Percentiles rank a stretch among this genome's conserved stretches.
phyloP scores from a whole-genome alignment of 2,797 vertebrate genomes.

The Leptodactylus fallax region DNA sequence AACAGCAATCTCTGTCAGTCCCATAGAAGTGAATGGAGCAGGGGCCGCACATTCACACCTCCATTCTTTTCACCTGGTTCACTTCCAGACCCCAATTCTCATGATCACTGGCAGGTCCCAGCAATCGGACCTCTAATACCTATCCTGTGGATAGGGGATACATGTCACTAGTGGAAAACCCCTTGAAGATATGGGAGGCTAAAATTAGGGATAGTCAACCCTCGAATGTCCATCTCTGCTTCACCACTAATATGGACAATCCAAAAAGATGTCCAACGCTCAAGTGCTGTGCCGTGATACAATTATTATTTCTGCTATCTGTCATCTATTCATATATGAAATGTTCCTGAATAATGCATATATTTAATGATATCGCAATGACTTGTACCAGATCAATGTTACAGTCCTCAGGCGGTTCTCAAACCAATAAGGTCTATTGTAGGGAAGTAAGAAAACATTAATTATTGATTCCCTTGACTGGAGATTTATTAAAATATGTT shows the following conservation, averaged over 20 bases:
- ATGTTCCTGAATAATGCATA: neutral
- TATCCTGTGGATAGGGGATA: too few species aligned
- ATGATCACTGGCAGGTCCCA: too few species aligned
- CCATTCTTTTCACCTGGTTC: too few species aligned
- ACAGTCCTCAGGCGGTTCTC: slow-evolving; percentile 36
- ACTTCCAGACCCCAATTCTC: too few species aligned
- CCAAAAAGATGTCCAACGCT: neutral
- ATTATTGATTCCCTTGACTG: slow-evolving; percentile 41
- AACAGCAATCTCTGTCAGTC: too few species aligned
- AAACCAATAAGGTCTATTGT: slow-evolving; percentile 29
- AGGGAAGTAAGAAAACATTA: slow-evolving; percentile 4
- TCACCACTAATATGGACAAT: neutral
- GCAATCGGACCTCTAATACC: too few species aligned
- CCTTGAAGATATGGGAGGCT: too few species aligned
- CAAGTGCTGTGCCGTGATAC: too few species aligned
- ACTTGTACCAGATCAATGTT: slow-evolving; percentile 50
- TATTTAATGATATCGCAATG: slow-evolving; percentile 46
- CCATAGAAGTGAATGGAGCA: too few species aligned
- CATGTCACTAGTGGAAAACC: too few species aligned
- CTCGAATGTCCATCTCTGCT: neutral
- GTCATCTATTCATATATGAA: neutral
- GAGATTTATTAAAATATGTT: slow-evolving; percentile 22
- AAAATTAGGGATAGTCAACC: neutral
- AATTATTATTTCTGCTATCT: neutral
- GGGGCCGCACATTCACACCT: too few species aligned